Base-by-base conservation (phyloP, 30 jellyfish, hydroid and myxozoan genomes). In the Morbakka virulenta region DNA sequence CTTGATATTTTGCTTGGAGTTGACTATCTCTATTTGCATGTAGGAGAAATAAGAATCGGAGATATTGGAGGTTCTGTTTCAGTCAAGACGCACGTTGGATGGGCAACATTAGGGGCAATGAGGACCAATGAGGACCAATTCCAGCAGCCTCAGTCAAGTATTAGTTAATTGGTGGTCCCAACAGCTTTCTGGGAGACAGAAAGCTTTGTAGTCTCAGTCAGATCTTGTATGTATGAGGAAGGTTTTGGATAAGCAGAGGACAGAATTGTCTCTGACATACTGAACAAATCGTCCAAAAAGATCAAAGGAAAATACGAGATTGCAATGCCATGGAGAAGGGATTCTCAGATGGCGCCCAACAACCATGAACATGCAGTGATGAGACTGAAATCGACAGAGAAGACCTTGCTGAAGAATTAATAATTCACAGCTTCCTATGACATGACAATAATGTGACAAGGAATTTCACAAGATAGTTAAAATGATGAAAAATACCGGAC, bases 31-130 rank as follows among this genome's bases (percentile, higher is more conserved):
- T 30, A 4, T n/a, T 25, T 69, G 71, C 94, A 87, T 62, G 31
- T 81, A 2, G 94, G 85, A 21, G 69, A 62, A 32, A 62, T 72
- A n/a, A 79, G 68, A 80, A 67, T 52, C 47, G 89, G 47, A 57
- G 88, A 52, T 24, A 77, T 71, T 52, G 35, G 78, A 36, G 27
- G 78, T 76, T n/a, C n/a, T n/a, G n/a, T n/a, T n/a, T 78, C 86
- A n/a, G 79, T 80, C 32, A 79, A 85, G 50, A 57, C 83, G 61
- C 86, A 85, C 52, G 72, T 85, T 48, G 92, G 96, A 52, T 69
- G 86, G 91, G 80, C 77, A 0, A 3, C 68, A 23, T 78, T 78
- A 52, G 77, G 92, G 32, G 83, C 81, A 6, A 65, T 35, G 69
- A 68, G 86, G 67, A 82, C 77, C 20, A 80, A 70, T 62, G n/a